Base-by-base conservation (phyloP, 2,888 invertebrate genomes). In the Drosophila tripunctata region DNA sequence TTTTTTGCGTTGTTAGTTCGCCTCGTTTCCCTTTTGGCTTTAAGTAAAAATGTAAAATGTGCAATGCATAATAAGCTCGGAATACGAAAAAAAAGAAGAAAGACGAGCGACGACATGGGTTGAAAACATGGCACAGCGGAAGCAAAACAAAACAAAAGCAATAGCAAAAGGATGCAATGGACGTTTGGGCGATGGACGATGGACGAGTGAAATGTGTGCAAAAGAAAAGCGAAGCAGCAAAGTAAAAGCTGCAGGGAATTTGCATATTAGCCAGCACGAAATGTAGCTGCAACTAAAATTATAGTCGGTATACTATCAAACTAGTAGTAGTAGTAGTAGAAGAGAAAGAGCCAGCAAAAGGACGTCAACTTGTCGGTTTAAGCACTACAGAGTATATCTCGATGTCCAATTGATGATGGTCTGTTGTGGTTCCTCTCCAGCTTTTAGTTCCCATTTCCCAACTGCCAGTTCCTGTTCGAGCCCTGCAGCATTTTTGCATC, bases 41-140 rank as follows among this genome's bases (percentile, higher is more conserved):
- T 62, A 67, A 74, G 76, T 51, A 74, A 78, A 77, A 84, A 84
- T 81, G 84, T 80, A 74, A 84, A 87, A 87, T 84, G 87, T 84
- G 87, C 84, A 80, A 86, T 86, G 87, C 87, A 83, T 86, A 83
- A 83, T 83, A 83, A 86, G 87, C 84, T 73, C 60, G 45, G 56
- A 74, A 66, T 52, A n/a, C n/a, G n/a, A n/a, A n/a, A n/a, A n/a
- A n/a, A n/a, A n/a, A n/a, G n/a, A n/a, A n/a, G n/a, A n/a, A 57
- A 70, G 58, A 73, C 21, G 60, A 57, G 45, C 24, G 61, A 55
- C 41, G 77, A 68, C 57, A 67, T 64, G 67, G 69, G 67, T 58
- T 5, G 67, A 62, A 77, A 86, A 81, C 83, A 83, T 85, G 74
- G 74, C 65, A 64, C 65, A 76, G 67, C 78, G 76, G 81, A 83